Evolutionary conservation across 2,797 vertebrate genomes (phyloP), one percentile per base, ranked within the genome.

Genomic region (Poeciliopsis turneri): DNA sequence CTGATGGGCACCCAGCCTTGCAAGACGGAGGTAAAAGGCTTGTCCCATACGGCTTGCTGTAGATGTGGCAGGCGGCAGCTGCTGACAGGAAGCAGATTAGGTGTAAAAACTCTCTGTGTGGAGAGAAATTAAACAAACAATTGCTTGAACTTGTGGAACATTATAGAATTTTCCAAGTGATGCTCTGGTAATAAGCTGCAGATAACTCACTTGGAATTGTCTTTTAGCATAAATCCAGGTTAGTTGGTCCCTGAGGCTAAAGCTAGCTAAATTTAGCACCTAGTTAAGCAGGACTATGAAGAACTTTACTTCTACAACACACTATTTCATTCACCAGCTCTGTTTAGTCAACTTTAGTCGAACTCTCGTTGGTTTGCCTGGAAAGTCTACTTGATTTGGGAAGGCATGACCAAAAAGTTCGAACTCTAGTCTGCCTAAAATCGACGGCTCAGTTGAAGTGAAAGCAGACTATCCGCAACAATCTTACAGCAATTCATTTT

Each of bases 1-100:
- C 84, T 90, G 90, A 91, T 90, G 80, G 92, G 87, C 68, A 77
- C 78, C 84, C 80, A 77, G 84, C 74, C 79, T 83, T 30, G 81
- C 77, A 72, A 59, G 59, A 78, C 81, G 28, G 74, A 84, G 83
- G 84, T 86, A 75, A 86, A 80, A 89, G 61, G 75, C 79, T 45
- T 77, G 82, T 86, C 78, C 75, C 66, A 25, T 72, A 45, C 45
- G 68, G 71, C 76, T 66, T 66, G 4, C 51, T 0, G 23, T 77
- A n/a, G 76, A 85, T 28, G 77, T 86, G 81, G 82, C 78, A 82
- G 80, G 55, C 11, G 10, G 81, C 39, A 79, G 72, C 46, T 4
- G 47, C 57, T 77, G 77, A 85, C 69, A 73, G 61, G 69, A 81
- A 74, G 39, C 68, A 41, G 61, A 8, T 36, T 55, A 23, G n/a